phyloP scores from a whole-genome alignment of 2,797 vertebrate species.

The Astyanax mexicanus region DNA sequence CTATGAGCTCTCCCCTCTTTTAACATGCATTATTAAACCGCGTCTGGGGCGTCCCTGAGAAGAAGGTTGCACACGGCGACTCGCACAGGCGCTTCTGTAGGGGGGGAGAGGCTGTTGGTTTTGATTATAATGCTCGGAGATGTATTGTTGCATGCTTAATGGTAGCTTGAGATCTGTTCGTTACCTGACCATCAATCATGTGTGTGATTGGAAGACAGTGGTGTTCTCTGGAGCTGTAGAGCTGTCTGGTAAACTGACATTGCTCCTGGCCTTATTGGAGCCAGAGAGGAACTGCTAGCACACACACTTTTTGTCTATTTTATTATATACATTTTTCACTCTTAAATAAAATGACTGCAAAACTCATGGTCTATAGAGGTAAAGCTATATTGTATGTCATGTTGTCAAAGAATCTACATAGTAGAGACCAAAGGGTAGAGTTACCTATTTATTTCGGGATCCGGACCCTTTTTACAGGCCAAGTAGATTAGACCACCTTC shows the following conservation, averaged over 20 bases:
- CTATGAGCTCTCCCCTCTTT: constrained; percentile 50
- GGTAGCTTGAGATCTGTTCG: constrained; percentile 11
- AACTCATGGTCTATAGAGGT: no score
- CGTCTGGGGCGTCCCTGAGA: constrained; percentile 26
- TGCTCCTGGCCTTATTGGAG: neutral
- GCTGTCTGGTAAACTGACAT: neutral
- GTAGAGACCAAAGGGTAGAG: no score
- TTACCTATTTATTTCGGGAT: no score
- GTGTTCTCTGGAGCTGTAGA: neutral
- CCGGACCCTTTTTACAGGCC: no score
- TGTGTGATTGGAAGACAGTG: neutral
- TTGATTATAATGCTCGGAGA: neutral
- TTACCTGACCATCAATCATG: constrained; percentile 21
- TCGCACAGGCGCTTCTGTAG: neutral
- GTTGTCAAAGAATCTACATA: no score
- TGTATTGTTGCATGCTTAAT: constrained; percentile 24
- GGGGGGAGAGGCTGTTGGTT: constrained; percentile 20
- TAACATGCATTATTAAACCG: constrained; percentile 59
- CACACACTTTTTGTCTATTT: neutral
- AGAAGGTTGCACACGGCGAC: constrained; percentile 6
- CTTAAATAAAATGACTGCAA: neutral
- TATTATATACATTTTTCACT: neutral
- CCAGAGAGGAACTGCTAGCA: neutral
- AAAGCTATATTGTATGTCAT: no score
- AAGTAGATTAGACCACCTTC: no score